phyloP scores from a whole-genome alignment of 2,113 vertebrate genomes.

The Seriola aureovittata region DNA sequence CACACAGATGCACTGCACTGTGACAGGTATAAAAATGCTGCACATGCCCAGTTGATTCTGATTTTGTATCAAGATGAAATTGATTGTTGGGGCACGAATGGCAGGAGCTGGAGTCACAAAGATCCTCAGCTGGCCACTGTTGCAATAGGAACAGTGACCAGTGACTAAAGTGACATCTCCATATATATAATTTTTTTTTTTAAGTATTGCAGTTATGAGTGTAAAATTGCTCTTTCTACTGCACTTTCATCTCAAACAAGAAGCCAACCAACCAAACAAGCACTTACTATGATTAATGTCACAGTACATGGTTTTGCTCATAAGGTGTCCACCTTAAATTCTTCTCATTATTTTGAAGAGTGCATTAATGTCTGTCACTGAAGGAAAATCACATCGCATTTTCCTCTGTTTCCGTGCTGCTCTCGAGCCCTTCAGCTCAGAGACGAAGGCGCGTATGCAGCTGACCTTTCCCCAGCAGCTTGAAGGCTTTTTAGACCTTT shows the following conservation, averaged over 20 bases:
- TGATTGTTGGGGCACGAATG: too few species aligned
- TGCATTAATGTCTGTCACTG: constrained; percentile 23
- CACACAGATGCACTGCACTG: too few species aligned
- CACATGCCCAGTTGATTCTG: too few species aligned
- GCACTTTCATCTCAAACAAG: constrained; percentile 12
- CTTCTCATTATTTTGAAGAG: constrained; percentile 21
- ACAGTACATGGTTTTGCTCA: constrained; percentile 14
- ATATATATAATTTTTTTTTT: too few species aligned
- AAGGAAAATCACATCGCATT: not conserved
- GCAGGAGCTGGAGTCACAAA: too few species aligned
- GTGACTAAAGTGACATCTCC: too few species aligned
- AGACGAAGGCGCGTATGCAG: constrained; percentile 40
- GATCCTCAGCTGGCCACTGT: too few species aligned
- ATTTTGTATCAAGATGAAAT: too few species aligned
- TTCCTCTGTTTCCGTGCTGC: not conserved
- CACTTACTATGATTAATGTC: constrained; percentile 5
- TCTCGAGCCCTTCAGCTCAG: constrained; percentile 28
- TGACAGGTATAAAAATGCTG: too few species aligned
- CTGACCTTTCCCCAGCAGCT: constrained; percentile 82
- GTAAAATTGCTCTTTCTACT: too few species aligned
- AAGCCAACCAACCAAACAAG: constrained; percentile 21
- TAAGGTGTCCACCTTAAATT: constrained; percentile 6
- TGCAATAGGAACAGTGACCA: too few species aligned
- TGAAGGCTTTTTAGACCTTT: constrained; percentile 79
- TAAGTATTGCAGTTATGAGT: too few species aligned